Evolutionary conservation across 2,888 invertebrate genomes (phyloP).

Genomic region (Hemicrepidius hirtus): DNA sequence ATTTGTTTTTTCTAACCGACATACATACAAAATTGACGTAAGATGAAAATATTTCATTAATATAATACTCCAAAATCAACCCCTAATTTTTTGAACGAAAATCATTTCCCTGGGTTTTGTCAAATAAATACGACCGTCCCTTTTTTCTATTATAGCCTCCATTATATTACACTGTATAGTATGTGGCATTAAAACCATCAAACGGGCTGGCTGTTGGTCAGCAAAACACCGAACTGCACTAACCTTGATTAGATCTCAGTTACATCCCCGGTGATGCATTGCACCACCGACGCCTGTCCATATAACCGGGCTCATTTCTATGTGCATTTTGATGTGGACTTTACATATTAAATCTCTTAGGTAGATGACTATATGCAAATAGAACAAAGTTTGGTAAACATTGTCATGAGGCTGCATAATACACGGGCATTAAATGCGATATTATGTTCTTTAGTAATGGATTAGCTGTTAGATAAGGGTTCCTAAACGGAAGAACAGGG

Average conservation of each 20-base stretch:
- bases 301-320: constrained; percentile 65
- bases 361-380: constrained; percentile 52
- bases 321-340: constrained; percentile 68
- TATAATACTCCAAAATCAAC: too few species aligned
- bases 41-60: too few species aligned
- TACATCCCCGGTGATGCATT: constrained; percentile 60
- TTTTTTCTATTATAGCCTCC: too few species aligned
- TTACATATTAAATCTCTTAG: constrained; percentile 52
- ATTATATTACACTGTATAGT: background rate
- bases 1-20: too few species aligned
- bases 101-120: too few species aligned
- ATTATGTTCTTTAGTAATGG: constrained; percentile 48
- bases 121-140: too few species aligned
- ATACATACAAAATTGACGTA: too few species aligned
- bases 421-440: constrained; percentile 38
- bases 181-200: constrained; percentile 13
- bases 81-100: too few species aligned
- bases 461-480: constrained; percentile 36
- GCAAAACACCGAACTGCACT: constrained; percentile 62
- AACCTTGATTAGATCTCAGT: constrained; percentile 65
- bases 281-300: constrained; percentile 59
- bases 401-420: constrained; percentile 47
- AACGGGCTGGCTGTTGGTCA: constrained; percentile 42
- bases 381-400: constrained; percentile 48
- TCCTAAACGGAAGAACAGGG: background rate